These are phyloP conservation scores for Danio kyathit DNA, from an alignment of 2,797 vertebrate genomes.

Conservation along the genomic window DNA sequence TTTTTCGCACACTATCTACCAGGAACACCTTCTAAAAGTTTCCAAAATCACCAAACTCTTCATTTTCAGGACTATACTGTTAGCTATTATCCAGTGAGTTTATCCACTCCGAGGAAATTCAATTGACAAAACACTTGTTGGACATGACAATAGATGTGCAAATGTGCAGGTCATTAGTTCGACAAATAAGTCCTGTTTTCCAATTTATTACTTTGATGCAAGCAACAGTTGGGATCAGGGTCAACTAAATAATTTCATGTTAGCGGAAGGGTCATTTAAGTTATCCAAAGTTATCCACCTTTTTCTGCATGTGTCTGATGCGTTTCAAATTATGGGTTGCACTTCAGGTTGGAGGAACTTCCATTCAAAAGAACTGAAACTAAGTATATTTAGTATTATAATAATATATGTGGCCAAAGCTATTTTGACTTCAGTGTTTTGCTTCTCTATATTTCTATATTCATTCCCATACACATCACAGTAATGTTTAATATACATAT, in stretches of 20 bases:
- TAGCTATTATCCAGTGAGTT: not conserved
- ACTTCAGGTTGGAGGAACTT: too few species aligned
- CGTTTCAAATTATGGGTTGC: too few species aligned
- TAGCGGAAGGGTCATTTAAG: not conserved
- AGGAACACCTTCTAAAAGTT: not conserved
- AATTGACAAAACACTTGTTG: not conserved
- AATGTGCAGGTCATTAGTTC: not conserved
- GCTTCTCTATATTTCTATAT: too few species aligned
- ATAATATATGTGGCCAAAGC: too few species aligned
- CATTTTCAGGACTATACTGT: conserved; percentile 12
- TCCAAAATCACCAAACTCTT: not conserved
- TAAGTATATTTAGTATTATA: too few species aligned
- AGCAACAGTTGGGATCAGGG: not conserved
- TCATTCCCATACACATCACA: too few species aligned
- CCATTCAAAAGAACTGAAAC: too few species aligned
- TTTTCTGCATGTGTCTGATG: too few species aligned
- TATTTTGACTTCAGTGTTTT: too few species aligned
- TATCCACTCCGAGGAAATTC: not conserved
- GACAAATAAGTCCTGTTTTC: not conserved
- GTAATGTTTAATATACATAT: too few species aligned
- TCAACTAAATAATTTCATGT: not conserved
- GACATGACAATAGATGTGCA: too few species aligned
- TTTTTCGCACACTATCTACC: not conserved
- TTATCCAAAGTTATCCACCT: not conserved
- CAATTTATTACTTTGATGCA: not conserved